Conservation (phyloP, 2,888 invertebrate genomes). For the Cosmorhoe ocellata region DNA sequence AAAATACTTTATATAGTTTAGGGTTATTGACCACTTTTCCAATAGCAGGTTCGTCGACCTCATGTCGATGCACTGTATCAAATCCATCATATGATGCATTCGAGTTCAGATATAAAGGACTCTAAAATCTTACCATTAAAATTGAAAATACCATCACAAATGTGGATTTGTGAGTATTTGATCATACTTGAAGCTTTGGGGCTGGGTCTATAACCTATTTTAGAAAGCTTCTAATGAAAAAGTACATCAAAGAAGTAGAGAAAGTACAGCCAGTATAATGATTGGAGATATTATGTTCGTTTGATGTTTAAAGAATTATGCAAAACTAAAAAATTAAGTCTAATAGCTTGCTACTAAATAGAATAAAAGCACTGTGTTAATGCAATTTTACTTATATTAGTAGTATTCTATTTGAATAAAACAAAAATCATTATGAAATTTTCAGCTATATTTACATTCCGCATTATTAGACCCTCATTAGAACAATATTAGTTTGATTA, state of each 20-base stretch:
- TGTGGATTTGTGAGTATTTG: conserved; percentile 42
- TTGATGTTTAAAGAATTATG: too few relatives aligned
- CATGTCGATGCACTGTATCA: conserved; percentile 61
- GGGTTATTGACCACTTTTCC: conserved; percentile 17
- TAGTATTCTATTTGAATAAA: too few relatives aligned
- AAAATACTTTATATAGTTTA: background rate
- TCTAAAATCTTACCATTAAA: conserved; percentile 27
- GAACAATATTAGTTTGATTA: too few relatives aligned
- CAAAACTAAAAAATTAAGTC: background rate
- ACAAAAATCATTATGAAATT: too few relatives aligned
- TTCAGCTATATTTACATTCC: too few relatives aligned
- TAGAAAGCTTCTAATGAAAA: conserved; percentile 24
- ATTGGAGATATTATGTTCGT: too few relatives aligned
- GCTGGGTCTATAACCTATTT: conserved; percentile 21
- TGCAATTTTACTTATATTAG: too few relatives aligned
- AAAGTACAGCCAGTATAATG: conserved; percentile 5
- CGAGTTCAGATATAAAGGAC: conserved; percentile 45
- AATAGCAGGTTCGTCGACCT: conserved; percentile 55
- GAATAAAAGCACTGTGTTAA: too few relatives aligned
- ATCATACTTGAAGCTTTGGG: conserved; percentile 14
- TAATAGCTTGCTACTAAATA: too few relatives aligned
- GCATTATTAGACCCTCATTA: too few relatives aligned
- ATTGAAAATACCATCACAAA: conserved; percentile 37
- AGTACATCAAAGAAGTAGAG: background rate
- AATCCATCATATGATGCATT: conserved; percentile 50